These are phyloP conservation scores for Pyrgilauda ruficollis DNA, from an alignment of 2,113 vertebrate species.

Conservation along the genomic window DNA sequence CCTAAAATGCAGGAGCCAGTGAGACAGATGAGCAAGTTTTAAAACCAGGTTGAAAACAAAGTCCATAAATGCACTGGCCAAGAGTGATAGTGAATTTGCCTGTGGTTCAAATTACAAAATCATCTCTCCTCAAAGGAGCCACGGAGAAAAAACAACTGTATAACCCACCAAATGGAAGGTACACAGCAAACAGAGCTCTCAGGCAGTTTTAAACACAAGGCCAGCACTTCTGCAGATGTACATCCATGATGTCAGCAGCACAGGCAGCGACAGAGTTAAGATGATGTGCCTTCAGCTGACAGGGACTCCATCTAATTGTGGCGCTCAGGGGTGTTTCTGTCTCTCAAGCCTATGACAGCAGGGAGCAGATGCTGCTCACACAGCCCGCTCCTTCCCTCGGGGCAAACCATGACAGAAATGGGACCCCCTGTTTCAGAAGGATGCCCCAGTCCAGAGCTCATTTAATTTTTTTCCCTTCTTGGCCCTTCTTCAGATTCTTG, in stretches of 20 bases:
- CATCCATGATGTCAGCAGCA: neutral
- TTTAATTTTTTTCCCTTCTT: neutral
- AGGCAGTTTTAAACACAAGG: neutral
- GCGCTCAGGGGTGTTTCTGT: neutral
- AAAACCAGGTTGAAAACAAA: neutral
- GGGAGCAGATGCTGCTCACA: neutral
- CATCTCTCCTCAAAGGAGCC: neutral
- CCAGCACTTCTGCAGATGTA: neutral
- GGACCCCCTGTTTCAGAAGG: neutral
- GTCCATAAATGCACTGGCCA: neutral
- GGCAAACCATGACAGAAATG: neutral
- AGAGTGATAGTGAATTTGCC: neutral
- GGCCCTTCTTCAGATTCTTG: neutral
- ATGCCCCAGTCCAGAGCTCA: neutral
- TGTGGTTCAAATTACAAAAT: neutral
- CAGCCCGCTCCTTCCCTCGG: neutral
- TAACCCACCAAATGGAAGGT: neutral
- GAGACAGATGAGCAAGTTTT: neutral
- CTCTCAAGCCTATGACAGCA: neutral
- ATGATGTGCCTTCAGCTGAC: neutral
- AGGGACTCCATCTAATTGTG: neutral
- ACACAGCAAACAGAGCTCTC: neutral
- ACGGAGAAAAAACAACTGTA: neutral
- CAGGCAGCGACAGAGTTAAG: neutral
- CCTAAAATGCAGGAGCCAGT: neutral